Conservation (phyloP, 2,797 vertebrate genomes). For the Halcyon badia region DNA sequence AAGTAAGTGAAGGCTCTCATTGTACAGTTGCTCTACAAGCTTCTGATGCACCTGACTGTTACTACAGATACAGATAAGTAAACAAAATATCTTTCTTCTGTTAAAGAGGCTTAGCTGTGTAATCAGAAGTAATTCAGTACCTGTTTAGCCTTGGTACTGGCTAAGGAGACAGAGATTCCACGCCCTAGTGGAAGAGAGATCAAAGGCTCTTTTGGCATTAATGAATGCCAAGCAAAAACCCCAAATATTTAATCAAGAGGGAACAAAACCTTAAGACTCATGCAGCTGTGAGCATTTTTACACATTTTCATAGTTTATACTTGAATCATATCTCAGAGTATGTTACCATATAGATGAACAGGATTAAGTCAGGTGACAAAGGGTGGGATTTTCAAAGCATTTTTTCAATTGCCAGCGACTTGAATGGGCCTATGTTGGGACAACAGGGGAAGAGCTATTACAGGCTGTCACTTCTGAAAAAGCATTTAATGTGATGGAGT, state of each 20-base stretch:
- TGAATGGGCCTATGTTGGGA: background rate
- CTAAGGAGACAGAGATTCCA: constrained; percentile 59
- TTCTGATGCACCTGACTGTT: constrained; percentile 18
- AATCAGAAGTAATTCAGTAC: constrained; percentile 48
- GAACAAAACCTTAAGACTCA: constrained; percentile 11
- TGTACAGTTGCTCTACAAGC: background rate
- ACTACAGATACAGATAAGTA: background rate
- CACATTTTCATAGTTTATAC: background rate
- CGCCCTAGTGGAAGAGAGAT: constrained; percentile 40
- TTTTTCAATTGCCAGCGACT: background rate
- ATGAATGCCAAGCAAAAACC: constrained; percentile 31
- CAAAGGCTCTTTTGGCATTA: constrained; percentile 53
- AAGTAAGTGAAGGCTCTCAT: background rate
- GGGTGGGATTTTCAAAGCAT: background rate
- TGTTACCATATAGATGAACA: background rate
- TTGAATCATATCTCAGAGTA: background rate
- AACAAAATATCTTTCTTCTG: constrained; percentile 16
- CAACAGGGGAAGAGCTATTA: background rate
- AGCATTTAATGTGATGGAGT: background rate
- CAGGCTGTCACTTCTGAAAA: constrained; percentile 16
- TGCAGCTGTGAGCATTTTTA: constrained; percentile 27
- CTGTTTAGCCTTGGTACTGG: constrained; percentile 37
- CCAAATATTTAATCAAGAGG: constrained; percentile 64
- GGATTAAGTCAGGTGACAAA: background rate
- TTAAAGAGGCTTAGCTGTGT: constrained; percentile 33